Conservation (phyloP, 2,797 vertebrate genomes). For the Masticophis lateralis region DNA sequence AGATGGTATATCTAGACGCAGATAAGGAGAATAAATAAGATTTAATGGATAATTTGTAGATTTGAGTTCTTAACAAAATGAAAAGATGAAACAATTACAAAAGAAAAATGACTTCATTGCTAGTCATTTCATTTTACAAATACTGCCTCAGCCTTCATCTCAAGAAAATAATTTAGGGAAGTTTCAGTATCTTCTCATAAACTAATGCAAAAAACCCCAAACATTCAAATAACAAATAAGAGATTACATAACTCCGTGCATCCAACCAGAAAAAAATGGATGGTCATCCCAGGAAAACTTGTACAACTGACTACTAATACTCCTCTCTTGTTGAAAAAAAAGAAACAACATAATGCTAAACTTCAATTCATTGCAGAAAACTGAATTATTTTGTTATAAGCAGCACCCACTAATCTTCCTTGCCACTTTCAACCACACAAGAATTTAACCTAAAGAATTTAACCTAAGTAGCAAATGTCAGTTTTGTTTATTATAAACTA, state of each 20-base stretch:
- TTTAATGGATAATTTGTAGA: not conserved
- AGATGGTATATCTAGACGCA: not conserved
- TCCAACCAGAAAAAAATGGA: not conserved
- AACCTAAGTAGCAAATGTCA: not conserved
- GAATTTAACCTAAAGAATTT: not conserved
- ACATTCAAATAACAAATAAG: slow-evolving; percentile 5
- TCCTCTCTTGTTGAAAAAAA: slow-evolving; percentile 40
- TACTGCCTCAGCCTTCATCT: not conserved
- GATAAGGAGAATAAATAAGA: not conserved
- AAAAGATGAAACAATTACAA: not conserved
- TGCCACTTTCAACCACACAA: not conserved
- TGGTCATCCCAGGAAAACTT: slow-evolving; percentile 8
- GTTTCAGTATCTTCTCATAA: not conserved
- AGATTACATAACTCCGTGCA: not conserved
- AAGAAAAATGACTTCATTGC: not conserved
- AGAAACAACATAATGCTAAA: slow-evolving; percentile 10
- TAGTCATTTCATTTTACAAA: not conserved
- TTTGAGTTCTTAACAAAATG: not conserved
- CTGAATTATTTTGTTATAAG: not conserved
- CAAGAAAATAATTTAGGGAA: not conserved
- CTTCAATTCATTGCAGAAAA: not conserved
- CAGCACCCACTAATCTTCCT: not conserved
- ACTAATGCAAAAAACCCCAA: slow-evolving; percentile 12
- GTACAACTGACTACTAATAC: slow-evolving; percentile 26
- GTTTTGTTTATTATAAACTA: rapidly evolving